Evolutionary conservation across 2,113 vertebrate species (phyloP).

Genomic region (Rhodinocichla rosea): DNA sequence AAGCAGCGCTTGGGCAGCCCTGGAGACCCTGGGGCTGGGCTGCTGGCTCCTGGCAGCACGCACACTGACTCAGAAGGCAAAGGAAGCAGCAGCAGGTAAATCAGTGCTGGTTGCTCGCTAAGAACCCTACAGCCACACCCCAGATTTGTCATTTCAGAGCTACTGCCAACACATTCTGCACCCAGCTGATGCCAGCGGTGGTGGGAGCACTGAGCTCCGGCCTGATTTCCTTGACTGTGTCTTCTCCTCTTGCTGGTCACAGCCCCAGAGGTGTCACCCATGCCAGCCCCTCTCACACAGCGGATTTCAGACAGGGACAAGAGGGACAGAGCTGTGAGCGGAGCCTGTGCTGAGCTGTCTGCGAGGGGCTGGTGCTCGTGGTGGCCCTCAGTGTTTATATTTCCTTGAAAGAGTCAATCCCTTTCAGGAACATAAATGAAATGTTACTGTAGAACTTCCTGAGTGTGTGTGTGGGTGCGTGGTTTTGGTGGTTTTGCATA

Average conservation of each 20-base stretch:
- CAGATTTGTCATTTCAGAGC: background rate
- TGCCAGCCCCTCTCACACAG: background rate
- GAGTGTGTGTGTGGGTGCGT: background rate
- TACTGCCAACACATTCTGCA: background rate
- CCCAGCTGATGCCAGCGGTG: fast-evolving
- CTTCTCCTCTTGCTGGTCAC: background rate
- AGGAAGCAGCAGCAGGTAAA: background rate
- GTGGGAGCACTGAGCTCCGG: background rate
- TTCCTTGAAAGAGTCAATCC: background rate
- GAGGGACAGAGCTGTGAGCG: background rate
- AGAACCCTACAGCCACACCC: background rate
- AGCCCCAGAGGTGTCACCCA: background rate
- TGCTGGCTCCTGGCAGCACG: background rate
- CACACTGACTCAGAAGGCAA: background rate
- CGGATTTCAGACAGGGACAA: background rate
- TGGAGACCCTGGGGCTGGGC: background rate
- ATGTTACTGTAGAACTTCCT: background rate
- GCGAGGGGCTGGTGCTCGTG: background rate
- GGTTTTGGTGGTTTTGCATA: background rate
- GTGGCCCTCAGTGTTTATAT: background rate
- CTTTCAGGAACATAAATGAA: background rate
- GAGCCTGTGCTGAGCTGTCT: background rate
- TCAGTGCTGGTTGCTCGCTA: background rate
- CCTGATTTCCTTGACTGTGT: background rate
- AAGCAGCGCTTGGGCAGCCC: background rate